A percentile compares a stretch with the other conserved stretches of the same genome.
Conservation (phyloP, 2,797 vertebrate species). For the Chiloscyllium punctatum region DNA sequence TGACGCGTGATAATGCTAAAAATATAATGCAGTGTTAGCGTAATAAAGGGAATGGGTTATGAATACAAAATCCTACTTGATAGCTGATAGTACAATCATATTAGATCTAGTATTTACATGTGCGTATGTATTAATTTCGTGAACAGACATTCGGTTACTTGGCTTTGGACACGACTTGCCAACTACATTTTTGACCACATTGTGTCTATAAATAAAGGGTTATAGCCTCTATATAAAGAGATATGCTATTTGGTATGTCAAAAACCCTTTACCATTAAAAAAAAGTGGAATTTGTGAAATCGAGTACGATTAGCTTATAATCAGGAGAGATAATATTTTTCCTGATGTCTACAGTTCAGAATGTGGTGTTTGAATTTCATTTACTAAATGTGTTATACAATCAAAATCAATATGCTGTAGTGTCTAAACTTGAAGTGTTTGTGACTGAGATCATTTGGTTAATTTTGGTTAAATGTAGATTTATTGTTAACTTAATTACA, state of each 20-base stretch:
- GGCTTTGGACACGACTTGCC: background rate
- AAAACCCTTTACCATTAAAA: background rate
- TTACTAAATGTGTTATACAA: background rate
- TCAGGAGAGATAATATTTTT: background rate
- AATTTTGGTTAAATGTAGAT: background rate
- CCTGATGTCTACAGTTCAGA: background rate
- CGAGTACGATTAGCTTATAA: background rate
- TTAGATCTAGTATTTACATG: background rate
- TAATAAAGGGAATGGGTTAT: background rate
- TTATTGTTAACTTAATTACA: background rate
- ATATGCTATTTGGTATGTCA: background rate
- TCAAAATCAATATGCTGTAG: background rate
- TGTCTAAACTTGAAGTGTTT: background rate
- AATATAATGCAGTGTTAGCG: background rate
- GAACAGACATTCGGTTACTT: background rate
- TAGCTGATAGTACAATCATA: background rate
- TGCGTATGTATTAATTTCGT: background rate
- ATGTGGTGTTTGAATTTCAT: background rate
- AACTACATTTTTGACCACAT: background rate
- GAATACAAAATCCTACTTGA: background rate
- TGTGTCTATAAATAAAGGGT: background rate
- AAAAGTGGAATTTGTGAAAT: background rate
- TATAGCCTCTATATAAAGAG: background rate
- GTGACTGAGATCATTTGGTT: background rate
- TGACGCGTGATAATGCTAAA: constrained; percentile 8